Base-by-base conservation (phyloP, 2,888 invertebrate species). In the Cynaeus angustus region DNA sequence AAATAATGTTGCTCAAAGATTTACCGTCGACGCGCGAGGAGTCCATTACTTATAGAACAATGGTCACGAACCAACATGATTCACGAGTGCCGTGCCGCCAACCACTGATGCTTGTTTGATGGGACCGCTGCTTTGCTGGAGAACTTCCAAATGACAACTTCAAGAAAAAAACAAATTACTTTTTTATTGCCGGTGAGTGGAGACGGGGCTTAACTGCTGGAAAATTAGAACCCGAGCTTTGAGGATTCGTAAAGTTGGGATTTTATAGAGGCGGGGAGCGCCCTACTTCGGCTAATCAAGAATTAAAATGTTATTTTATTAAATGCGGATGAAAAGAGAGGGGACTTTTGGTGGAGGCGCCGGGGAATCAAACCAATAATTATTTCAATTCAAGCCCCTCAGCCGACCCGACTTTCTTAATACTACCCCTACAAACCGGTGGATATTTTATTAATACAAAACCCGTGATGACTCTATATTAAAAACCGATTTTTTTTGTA, bases 11-110 rank as follows among this genome's bases (percentile, higher is more conserved):
- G 76, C 78, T 77, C 76, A 77, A 80, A 80, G 80, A 81, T 81
- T 81, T 81, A 81, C 79, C 76, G 79, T 76, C 76, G 74, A 74
- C 77, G 78, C 80, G 79, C 77, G 76, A 80, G 79, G 74, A 79
- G 80, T 80, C 80, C 80, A 81, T 82, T 81, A 81, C 79, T 80
- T 78, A 78, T 73, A 75, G 79, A 82, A 82, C 80, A 81, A 81
- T 81, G 80, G 80, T 80, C 82, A 82, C 82, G 82, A 81, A 81
- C 74, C 74, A 69, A 74, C 76, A 81, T 80, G 79, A 81, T 81
- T 81, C 81, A 81, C 76, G 79, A 72, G 75, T 72, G 66, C 68
- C 67, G 67, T 58, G 58, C 66, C 56, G 59, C 68, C 68, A 59
- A 48, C 66, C 64, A 33, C 73, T 73, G 73, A 74, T 76, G 73